These are phyloP conservation scores for Drosophila engyochracea DNA, from an alignment of 2,888 invertebrate genomes.

Conservation along the genomic window DNA sequence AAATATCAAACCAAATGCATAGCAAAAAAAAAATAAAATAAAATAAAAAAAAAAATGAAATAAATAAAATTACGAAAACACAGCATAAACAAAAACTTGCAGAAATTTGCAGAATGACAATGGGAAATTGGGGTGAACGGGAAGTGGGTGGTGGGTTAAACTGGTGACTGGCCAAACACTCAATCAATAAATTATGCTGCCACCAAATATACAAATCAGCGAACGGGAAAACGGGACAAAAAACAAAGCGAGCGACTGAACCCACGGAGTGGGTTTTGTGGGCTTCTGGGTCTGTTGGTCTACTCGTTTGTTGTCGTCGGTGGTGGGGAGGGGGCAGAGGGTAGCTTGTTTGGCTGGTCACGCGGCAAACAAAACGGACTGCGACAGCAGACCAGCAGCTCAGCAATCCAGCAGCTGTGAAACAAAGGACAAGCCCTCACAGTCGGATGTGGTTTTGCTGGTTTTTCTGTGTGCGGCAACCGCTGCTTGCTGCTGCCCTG, in stretches of 20 bases:
- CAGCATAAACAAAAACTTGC: constrained; percentile 15
- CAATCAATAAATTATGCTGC: constrained; percentile 83
- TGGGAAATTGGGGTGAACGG: constrained; percentile 42
- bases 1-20: constrained; percentile 70
- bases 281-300: constrained; percentile 13
- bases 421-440: constrained; percentile 65
- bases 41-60: constrained; percentile 17
- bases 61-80: constrained; percentile 7
- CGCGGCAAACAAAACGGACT: constrained; percentile 65
- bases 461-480: constrained; percentile 64
- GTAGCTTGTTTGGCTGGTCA: constrained; percentile 74
- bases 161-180: constrained; percentile 69
- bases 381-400: constrained; percentile 19
- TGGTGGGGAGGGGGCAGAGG: not conserved
- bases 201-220: constrained; percentile 76
- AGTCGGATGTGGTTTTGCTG: constrained; percentile 81
- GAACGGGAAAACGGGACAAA: constrained; percentile 49
- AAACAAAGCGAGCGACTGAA: constrained; percentile 17
- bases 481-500: constrained; percentile 37
- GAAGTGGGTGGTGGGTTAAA: constrained; percentile 2
- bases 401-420: constrained; percentile 59
- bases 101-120: constrained; percentile 62
- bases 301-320: not conserved
- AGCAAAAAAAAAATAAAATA: constrained; percentile 9
- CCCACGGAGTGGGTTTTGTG: constrained; percentile 17